Evolutionary conservation across 2,113 vertebrate genomes (phyloP).

Genomic region (Datnioides undecimradiatus): DNA sequence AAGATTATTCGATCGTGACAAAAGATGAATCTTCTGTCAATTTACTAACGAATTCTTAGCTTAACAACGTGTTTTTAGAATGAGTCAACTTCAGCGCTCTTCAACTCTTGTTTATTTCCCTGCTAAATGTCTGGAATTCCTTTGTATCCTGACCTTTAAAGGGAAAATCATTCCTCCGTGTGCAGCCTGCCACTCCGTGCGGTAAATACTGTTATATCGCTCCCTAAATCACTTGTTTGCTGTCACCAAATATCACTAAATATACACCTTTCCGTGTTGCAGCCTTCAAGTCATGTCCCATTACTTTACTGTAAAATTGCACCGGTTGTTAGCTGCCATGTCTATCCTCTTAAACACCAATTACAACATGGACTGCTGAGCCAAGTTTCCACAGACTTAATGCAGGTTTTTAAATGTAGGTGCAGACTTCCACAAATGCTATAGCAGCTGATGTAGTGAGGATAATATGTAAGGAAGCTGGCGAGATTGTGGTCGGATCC

Average conservation of each 20-base stretch:
- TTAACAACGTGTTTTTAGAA: too few species aligned
- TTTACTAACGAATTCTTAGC: too few species aligned
- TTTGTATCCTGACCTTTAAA: neutral
- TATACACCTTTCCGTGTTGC: neutral
- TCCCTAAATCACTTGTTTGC: neutral
- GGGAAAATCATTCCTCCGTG: neutral
- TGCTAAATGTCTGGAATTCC: neutral
- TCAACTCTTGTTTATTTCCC: neutral
- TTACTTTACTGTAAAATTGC: neutral
- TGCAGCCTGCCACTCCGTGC: neutral
- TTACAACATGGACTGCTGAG: neutral
- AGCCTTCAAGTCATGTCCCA: conserved; percentile 1
- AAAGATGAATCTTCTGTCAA: too few species aligned
- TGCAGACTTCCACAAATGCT: neutral
- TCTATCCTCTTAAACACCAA: neutral
- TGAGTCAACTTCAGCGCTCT: neutral
- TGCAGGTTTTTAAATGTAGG: neutral
- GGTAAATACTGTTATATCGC: neutral
- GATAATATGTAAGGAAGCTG: neutral
- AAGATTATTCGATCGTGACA: too few species aligned
- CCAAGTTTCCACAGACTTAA: neutral
- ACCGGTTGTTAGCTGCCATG: neutral
- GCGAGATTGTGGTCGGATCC: conserved; percentile 11
- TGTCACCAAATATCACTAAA: neutral
- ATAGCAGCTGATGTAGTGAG: neutral